A percentile compares a stretch with the other conserved stretches of the same genome.
These are phyloP conservation scores for Chaetogeoica ovagalla DNA, from an alignment of 2,888 invertebrate species.

Conservation along the genomic window DNA sequence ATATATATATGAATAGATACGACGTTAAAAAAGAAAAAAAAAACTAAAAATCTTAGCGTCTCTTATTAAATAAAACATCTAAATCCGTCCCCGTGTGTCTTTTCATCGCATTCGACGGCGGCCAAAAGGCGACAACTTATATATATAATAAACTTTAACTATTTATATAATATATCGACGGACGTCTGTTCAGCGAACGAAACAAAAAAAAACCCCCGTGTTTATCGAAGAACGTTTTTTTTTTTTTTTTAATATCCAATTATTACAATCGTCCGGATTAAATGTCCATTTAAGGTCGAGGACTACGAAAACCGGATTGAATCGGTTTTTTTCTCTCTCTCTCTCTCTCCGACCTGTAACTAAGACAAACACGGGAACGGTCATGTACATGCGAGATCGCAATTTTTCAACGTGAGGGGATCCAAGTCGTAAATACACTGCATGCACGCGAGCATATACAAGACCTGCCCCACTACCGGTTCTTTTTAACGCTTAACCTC, in stretches of 20 bases:
- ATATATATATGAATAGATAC: no score
- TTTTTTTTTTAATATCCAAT: conserved; percentile 41
- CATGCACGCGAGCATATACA: neutral
- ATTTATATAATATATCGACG: neutral
- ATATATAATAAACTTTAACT: neutral
- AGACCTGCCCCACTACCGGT: neutral
- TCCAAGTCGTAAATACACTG: neutral
- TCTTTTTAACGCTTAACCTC: conserved; percentile 13
- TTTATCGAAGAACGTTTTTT: conserved; percentile 28
- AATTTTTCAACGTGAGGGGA: neutral
- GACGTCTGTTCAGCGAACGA: conserved; percentile 4
- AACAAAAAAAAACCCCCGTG: neutral
- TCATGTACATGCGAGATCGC: neutral
- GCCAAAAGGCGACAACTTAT: neutral
- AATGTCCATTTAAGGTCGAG: conserved; percentile 37
- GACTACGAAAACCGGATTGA: conserved; percentile 42
- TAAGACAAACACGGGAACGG: conserved; percentile 10
- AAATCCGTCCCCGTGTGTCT: no score
- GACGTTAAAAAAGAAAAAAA: no score
- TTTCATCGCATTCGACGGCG: no score
- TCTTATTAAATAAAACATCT: no score
- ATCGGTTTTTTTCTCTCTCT: conserved; percentile 3
- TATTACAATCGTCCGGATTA: conserved; percentile 38
- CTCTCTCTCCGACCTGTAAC: neutral
- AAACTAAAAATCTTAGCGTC: no score